Evolutionary conservation across 1,140 invertebrate species (phyloP).

Genomic region (Sweltsa coloradensis): DNA sequence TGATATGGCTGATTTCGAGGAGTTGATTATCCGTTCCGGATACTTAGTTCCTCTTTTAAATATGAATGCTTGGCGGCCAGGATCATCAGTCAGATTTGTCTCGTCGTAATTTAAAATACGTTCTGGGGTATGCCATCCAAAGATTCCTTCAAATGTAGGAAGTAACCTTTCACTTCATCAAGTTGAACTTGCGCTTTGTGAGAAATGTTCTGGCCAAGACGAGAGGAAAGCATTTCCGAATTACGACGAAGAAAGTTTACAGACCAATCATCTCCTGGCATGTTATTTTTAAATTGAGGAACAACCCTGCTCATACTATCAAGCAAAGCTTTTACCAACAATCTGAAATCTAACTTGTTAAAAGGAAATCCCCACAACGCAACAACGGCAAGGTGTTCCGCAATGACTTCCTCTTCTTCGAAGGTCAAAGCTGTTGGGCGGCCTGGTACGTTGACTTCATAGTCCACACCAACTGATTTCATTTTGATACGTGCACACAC

Average conservation of each 20-base stretch:
- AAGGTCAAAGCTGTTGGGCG: no score
- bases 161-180: constrained; percentile 15
- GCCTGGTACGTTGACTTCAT: no score
- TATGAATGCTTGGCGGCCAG: constrained; percentile 22
- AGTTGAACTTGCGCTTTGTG: constrained; percentile 10
- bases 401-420: no score
- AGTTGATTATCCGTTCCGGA: constrained; percentile 24
- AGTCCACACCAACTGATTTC: no score
- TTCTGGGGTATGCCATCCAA: constrained; percentile 13
- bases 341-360: constrained; percentile 5
- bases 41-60: constrained; percentile 24
- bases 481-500: no score
- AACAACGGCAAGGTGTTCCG: not conserved
- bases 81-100: constrained; percentile 30
- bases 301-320: constrained; percentile 8
- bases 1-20: constrained; percentile 23
- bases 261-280: constrained; percentile 2
- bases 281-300: constrained; percentile 10
- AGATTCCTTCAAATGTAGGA: constrained; percentile 14
- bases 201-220: constrained; percentile 13
- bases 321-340: constrained; percentile 11
- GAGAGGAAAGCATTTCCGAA: constrained; percentile 6
- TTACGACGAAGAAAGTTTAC: constrained; percentile 7
- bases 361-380: constrained; percentile 11
- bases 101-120: constrained; percentile 30